These are phyloP conservation scores for Spinibarbus caldwelli DNA, from an alignment of 2,797 vertebrate genomes.

Conservation along the genomic window DNA sequence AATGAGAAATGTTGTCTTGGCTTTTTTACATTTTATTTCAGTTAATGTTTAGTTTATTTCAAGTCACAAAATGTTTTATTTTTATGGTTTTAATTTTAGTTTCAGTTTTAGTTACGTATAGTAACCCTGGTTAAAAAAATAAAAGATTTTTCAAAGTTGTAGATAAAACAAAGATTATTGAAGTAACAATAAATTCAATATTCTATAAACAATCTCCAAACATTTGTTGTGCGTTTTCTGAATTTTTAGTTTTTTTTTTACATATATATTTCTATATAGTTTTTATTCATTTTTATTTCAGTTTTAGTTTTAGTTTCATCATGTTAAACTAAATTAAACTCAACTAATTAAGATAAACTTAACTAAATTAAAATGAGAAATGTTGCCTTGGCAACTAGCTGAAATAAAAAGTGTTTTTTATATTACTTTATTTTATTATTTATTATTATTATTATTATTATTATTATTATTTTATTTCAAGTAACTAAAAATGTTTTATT, in stretches of 20 bases:
- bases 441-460: no score
- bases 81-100: background rate
- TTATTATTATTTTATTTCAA: no score
- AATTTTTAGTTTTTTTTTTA: no score
- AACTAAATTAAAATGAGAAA: background rate
- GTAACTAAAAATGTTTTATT: no score
- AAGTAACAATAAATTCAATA: background rate
- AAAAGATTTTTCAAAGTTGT: background rate
- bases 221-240: background rate
- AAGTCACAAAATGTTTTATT: background rate
- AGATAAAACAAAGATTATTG: background rate
- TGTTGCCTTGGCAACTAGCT: background rate
- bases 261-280: background rate
- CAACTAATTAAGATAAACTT: background rate
- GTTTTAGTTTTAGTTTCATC: background rate
- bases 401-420: background rate
- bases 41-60: background rate
- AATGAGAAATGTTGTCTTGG: no score
- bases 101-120: background rate
- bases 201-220: background rate
- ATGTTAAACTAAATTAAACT: background rate
- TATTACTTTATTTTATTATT: no score
- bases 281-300: background rate
- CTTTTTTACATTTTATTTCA: background rate
- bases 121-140: background rate